Base-by-base conservation (phyloP, 2,888 invertebrate species). In the Hanleya hanleyi region DNA sequence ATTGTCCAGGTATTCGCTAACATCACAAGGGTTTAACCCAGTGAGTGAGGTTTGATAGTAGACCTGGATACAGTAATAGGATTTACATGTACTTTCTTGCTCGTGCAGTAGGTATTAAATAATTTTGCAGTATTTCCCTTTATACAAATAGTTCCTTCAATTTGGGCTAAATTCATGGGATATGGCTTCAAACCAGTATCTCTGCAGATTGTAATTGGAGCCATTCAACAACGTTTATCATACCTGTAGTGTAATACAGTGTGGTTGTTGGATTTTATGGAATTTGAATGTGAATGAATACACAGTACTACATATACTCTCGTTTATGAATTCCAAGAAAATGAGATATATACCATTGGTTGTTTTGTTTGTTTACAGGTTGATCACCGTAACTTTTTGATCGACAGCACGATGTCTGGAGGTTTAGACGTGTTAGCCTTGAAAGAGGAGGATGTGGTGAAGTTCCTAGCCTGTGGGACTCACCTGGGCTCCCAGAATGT, bases 361-460 rank as follows among this genome's bases (percentile, higher is more conserved):
- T 61, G 3, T 1, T 29, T 61, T 61, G n/a, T 66, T 36, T 49
- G 66, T 67, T 81, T 71, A n/a, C 69, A 83, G 85, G 83, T 86
- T 86, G 84, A 76, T 86, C 85, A 69, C 84, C 84, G 84, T 84
- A 83, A 85, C 85, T 83, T 85, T 61, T 67, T 73, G 80, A 84
- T 83, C 82, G 75, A 82, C 81, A 77, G 67, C 80, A 90, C 84
- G 85, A 98, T 98, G 98, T 98, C 98, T 95, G 98, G 97, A 96
- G 97, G 96, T 92, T 92, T 89, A 78, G 89, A 90, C 70, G 86
- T 84, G 65, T 93, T 99, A 87, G 92, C 95, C 92, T 94, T 99
- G 91, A 96, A 96, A 91, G 98, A 99, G 93, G 98, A 98, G 91
- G 99, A 99, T 94, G 97, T 99, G 85, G 96, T 96, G 87, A 99